A percentile compares a stretch with the other conserved stretches of the same genome.
phyloP scores from a whole-genome alignment of 2,888 invertebrate species.

The Spisula solida region DNA sequence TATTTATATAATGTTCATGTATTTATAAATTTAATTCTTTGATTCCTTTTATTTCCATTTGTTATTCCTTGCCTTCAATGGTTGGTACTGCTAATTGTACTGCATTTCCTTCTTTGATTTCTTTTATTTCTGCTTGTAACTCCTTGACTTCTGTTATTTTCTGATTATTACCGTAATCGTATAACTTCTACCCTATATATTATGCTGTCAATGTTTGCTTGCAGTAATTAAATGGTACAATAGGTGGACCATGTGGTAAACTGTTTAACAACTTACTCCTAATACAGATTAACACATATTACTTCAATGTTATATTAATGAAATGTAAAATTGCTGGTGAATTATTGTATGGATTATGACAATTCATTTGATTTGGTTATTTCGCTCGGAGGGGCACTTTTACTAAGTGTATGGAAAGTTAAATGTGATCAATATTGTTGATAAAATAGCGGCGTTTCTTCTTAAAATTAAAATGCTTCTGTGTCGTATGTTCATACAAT shows the following conservation, averaged over 20 bases:
- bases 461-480: background rate
- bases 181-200: background rate
- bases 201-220: constrained; percentile 8
- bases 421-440: constrained; percentile 1
- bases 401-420: background rate
- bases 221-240: background rate
- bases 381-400: background rate
- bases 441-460: background rate
- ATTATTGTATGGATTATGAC: background rate
- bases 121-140: background rate
- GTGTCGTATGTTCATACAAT: background rate
- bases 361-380: background rate
- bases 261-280: background rate
- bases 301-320: background rate
- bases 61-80: background rate
- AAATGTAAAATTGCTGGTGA: background rate
- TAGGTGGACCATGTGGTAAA: background rate
- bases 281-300: constrained; percentile 10
- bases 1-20: no score
- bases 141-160: background rate
- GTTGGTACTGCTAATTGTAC: no score
- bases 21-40: no score
- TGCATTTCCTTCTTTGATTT: no score
- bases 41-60: background rate
- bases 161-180: background rate